A percentile compares a stretch with the other conserved stretches of the same genome.
Conservation (phyloP, 2,888 invertebrate genomes). For the Podabrus alpinus region DNA sequence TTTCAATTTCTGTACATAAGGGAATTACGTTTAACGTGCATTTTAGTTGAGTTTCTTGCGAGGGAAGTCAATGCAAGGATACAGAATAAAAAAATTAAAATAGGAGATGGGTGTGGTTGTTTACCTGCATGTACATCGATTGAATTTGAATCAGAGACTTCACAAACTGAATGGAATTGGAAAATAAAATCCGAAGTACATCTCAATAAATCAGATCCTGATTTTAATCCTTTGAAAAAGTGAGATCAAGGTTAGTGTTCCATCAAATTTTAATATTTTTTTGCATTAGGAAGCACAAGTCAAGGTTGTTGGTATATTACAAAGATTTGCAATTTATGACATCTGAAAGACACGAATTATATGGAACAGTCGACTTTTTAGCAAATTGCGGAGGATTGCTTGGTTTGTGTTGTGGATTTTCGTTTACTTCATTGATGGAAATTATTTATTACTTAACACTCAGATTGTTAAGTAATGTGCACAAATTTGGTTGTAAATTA, state of each 20-base stretch:
- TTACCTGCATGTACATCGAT: slow-evolving; percentile 9
- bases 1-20: too few relatives aligned
- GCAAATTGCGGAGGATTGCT: slow-evolving; percentile 63
- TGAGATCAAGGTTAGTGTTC: background rate
- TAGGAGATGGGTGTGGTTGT: background rate
- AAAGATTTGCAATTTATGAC: slow-evolving; percentile 67
- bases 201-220: too few relatives aligned
- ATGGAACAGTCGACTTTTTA: slow-evolving; percentile 61
- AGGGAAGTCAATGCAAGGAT: background rate
- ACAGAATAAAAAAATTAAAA: background rate
- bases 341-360: slow-evolving; percentile 61
- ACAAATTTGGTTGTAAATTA: slow-evolving; percentile 52
- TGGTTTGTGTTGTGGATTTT: slow-evolving; percentile 67
- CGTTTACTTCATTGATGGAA: slow-evolving; percentile 64
- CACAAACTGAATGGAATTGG: slow-evolving; percentile 8
- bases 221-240: background rate
- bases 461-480: slow-evolving; percentile 57
- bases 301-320: slow-evolving; percentile 67
- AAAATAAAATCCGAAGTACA: background rate
- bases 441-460: slow-evolving; percentile 65
- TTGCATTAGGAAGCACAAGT: slow-evolving; percentile 48
- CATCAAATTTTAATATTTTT: background rate
- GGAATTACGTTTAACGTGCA: background rate
- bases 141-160: slow-evolving; percentile 5
- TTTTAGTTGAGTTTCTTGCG: background rate